Evolutionary conservation across 2,888 invertebrate genomes (phyloP), one percentile per base, ranked within the genome.

Genomic region (Chalcis sispes): DNA sequence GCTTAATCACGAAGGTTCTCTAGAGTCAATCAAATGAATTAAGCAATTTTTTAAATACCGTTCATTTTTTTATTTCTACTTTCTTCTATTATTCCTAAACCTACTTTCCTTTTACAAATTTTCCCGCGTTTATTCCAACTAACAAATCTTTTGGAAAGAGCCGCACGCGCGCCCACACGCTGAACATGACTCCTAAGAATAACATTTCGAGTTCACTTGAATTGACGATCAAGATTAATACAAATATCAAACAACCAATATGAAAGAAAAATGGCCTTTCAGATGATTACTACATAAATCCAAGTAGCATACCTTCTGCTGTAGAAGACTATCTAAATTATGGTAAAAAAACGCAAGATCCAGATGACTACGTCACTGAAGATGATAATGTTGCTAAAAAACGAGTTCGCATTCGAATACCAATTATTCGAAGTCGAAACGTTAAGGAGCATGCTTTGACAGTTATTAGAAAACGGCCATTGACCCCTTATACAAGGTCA

Each of bases 161-260:
- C 85, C 86, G 87, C 85, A 88, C 87, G 85, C 85, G 86, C 86
- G 87, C 85, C 87, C 87, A 87, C 87, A 86, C 85, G 84, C 84
- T 83, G 80, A 83, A 81, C 77, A 80, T 72, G 72, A 74, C 65
- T 73, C 62, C 65, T n/a, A 62, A 64, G 54, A 69, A 67, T 58
- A 20, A 48, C 54, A 64, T 70, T 69, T 48, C 27, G 18, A 18
- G 56, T 50, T 13, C 42, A 66, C 18, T 8, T 23, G 23, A 58
- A 58, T 42, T 15, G 23, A 56, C 36, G 56, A 25, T 58, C 18
- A 20, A 58, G 48, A 25, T 25, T 42, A n/a, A n/a, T 40, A 64
- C 15, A 67, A 70, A 75, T 64, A 66, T 67, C 62, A 25, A 77
- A 72, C 59, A 72, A 71, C 50, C 56, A 62, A 78, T 75, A 77